Conservation (phyloP, 2,888 invertebrate species). For the Catocala fraxini region DNA sequence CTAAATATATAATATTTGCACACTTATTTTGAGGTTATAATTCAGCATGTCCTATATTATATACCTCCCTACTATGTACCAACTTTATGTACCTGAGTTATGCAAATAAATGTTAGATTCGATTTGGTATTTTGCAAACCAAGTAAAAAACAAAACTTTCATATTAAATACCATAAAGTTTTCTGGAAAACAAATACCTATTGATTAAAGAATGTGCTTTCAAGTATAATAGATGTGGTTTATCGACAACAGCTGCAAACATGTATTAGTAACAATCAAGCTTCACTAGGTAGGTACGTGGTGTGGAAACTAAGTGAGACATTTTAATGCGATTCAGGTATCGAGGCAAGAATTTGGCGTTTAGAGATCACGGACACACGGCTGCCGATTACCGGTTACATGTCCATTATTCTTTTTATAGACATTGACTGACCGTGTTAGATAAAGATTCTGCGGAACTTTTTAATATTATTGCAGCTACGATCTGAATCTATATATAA, state of each 20-base stretch:
- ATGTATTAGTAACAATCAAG: constrained; percentile 28
- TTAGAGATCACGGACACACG: constrained; percentile 55
- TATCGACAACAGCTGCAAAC: constrained; percentile 26
- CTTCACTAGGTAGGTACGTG: constrained; percentile 45
- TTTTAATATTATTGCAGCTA: background rate
- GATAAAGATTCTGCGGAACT: constrained; percentile 6
- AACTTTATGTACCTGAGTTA: too few relatives aligned
- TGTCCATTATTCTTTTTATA: constrained; percentile 18
- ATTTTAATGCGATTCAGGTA: constrained; percentile 54
- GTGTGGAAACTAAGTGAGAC: constrained; percentile 51
- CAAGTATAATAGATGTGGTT: constrained; percentile 39
- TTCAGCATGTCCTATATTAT: too few relatives aligned
- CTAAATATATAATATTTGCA: too few relatives aligned
- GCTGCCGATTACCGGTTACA: constrained; percentile 40
- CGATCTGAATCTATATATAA: background rate
- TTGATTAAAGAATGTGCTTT: constrained; percentile 21
- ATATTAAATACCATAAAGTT: background rate
- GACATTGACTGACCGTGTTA: constrained; percentile 2
- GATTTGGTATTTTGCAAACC: too few relatives aligned
- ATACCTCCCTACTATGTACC: too few relatives aligned
- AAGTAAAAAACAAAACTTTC: too few relatives aligned
- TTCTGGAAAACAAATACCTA: background rate
- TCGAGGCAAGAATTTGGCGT: constrained; percentile 56
- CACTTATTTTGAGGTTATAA: too few relatives aligned
- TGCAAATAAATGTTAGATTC: too few relatives aligned